phyloP scores from a whole-genome alignment of 1,140 invertebrate genomes.

The Lamellibrachia luymesi region DNA sequence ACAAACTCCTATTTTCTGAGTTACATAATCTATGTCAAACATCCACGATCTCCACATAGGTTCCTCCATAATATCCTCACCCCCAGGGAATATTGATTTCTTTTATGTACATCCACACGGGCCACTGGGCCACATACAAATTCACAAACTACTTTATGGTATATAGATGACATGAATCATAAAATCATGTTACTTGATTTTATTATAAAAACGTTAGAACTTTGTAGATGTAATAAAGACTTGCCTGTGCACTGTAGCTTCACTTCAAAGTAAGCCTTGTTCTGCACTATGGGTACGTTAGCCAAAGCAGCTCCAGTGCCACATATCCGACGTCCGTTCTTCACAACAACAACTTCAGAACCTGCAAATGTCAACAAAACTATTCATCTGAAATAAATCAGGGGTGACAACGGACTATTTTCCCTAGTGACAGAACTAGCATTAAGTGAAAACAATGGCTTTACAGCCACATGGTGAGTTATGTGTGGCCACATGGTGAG shows the following conservation, averaged over 20 bases:
- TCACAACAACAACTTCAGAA: conserved; percentile 96
- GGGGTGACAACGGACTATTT: no score
- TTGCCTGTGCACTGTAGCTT: conserved; percentile 92
- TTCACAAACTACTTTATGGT: no score
- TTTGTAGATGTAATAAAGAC: neutral
- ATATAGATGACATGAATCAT: neutral
- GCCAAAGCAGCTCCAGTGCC: conserved; percentile 91
- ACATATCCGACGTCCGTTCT: conserved; percentile 91
- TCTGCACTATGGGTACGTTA: conserved; percentile 91
- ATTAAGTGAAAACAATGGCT: no score
- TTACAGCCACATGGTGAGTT: neutral
- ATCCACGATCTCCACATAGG: no score
- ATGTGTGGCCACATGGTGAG: no score
- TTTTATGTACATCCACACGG: no score
- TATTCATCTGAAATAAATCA: neutral
- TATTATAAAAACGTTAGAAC: neutral
- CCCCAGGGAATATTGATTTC: no score
- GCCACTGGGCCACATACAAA: no score
- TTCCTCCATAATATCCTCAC: no score
- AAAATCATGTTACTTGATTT: neutral
- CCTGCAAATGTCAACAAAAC: conserved; percentile 63
- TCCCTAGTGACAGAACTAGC: no score
- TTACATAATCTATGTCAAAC: no score
- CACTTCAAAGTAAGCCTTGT: conserved; percentile 98
- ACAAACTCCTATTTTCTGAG: no score